phyloP scores from a whole-genome alignment of 2,113 vertebrate species.

The Hiodon alosoides region DNA sequence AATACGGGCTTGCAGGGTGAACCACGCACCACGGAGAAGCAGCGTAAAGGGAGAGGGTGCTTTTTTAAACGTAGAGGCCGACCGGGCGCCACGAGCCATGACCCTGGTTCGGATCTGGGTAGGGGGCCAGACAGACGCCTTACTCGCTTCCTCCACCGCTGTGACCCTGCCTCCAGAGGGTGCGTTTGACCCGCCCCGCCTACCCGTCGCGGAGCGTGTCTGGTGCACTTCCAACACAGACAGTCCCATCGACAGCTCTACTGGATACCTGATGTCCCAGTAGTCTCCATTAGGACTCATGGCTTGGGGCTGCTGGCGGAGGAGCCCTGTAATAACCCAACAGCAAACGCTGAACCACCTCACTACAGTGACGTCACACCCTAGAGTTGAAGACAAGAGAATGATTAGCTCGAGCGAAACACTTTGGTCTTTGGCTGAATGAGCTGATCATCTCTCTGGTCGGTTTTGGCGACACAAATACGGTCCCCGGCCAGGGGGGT shows the following conservation, averaged over 20 bases:
- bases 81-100: too few species aligned
- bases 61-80: too few species aligned
- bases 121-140: conserved; percentile 55
- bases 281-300: conserved; percentile 47
- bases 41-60: too few species aligned
- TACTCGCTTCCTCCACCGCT: conserved; percentile 41
- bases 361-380: background rate
- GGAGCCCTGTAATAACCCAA: conserved; percentile 21
- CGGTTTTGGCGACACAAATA: too few species aligned
- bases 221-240: conserved; percentile 31
- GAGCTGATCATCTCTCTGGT: too few species aligned
- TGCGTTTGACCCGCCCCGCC: conserved; percentile 40
- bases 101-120: conserved; percentile 43
- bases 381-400: background rate
- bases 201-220: conserved; percentile 31
- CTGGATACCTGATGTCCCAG: conserved; percentile 46
- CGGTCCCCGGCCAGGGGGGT: too few species aligned
- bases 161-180: conserved; percentile 38
- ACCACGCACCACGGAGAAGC: too few species aligned
- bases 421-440: too few species aligned
- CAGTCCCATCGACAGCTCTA: conserved; percentile 38
- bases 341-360: background rate
- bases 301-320: conserved; percentile 20
- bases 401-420: too few species aligned
- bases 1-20: background rate